These are phyloP conservation scores for Stratiomys singularior DNA, from an alignment of 2,888 invertebrate species.

Conservation along the genomic window DNA sequence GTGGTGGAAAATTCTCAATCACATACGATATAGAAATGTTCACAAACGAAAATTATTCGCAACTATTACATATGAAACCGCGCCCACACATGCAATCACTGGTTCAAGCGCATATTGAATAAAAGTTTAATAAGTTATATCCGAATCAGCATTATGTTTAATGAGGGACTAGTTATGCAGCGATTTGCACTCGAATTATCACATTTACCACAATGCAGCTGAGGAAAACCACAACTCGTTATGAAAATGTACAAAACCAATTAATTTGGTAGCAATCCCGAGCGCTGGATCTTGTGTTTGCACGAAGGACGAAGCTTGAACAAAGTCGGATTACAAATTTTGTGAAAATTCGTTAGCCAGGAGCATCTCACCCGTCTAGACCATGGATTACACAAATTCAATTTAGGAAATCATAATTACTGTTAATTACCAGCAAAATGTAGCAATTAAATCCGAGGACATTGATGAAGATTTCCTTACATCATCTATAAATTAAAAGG, in stretches of 20 bases:
- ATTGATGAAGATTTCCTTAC: no score
- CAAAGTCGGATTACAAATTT: conserved; percentile 21
- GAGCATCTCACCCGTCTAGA: not conserved
- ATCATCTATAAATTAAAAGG: no score
- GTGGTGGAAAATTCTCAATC: no score
- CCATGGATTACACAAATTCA: conserved; percentile 15
- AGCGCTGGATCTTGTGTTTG: not conserved
- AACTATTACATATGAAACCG: no score
- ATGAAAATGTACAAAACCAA: conserved; percentile 17
- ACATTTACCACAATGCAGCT: conserved; percentile 12
- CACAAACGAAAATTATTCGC: no score
- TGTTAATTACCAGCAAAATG: not conserved
- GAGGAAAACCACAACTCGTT: conserved; percentile 10
- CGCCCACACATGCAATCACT: no score
- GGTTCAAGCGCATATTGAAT: not conserved
- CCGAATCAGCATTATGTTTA: not conserved
- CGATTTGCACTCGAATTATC: conserved; percentile 14
- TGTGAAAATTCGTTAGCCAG: not conserved
- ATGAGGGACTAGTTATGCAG: conserved; percentile 15
- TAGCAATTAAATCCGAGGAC: not conserved
- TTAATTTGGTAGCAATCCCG: not conserved
- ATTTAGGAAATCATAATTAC: conserved; percentile 7
- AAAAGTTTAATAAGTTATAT: conserved; percentile 19
- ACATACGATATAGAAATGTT: no score
- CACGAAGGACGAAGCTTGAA: no score